phyloP scores from a whole-genome alignment of 2,888 invertebrate species.

The Tyria jacobaeae region DNA sequence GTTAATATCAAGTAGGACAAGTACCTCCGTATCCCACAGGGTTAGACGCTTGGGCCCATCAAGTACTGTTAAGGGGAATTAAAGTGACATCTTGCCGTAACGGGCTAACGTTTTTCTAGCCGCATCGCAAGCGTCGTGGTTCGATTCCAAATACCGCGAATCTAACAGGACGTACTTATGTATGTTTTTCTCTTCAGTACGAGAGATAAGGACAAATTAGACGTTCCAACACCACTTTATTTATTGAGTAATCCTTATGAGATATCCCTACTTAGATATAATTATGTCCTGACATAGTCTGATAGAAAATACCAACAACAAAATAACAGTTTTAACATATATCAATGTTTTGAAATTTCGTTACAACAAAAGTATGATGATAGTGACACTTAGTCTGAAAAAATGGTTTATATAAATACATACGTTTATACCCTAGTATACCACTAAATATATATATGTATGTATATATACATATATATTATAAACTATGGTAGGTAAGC shows the following conservation, averaged over 20 bases:
- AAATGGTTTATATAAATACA: no score
- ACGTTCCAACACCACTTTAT: slow-evolving; percentile 20
- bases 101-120: slow-evolving; percentile 57
- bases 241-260: slow-evolving; percentile 1
- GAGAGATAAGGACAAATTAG: slow-evolving; percentile 39
- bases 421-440: no score
- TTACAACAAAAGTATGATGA: no score
- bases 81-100: slow-evolving; percentile 72
- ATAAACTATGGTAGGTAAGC: no score
- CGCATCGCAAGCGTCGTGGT: slow-evolving; percentile 41
- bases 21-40: slow-evolving; percentile 48
- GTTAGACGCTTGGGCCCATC: slow-evolving; percentile 57
- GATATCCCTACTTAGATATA: not conserved
- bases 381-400: no score
- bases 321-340: no score
- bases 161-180: slow-evolving; percentile 51
- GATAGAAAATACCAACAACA: no score
- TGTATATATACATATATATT: no score
- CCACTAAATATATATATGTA: no score
- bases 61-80: slow-evolving; percentile 77
- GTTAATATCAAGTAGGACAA: slow-evolving; percentile 29
- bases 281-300: not conserved
- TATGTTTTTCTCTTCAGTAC: slow-evolving; percentile 35
- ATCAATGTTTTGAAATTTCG: no score
- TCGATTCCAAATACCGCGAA: slow-evolving; percentile 52